Evolutionary conservation across 2,113 vertebrate species (phyloP).

Genomic region (Jaculus jaculus): DNA sequence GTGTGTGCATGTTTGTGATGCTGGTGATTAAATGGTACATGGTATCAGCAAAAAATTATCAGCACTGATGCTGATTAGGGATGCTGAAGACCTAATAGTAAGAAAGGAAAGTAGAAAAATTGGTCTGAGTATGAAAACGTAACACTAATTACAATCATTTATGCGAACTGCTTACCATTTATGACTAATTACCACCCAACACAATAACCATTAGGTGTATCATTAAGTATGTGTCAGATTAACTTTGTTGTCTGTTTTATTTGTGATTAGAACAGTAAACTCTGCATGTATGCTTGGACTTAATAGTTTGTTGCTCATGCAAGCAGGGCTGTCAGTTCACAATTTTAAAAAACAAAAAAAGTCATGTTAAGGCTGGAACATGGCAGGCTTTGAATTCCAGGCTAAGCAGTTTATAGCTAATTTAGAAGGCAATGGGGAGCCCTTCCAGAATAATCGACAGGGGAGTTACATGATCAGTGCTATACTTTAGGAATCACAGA

Average conservation of each 20-base stretch:
- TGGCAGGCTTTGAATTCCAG: conserved; percentile 77
- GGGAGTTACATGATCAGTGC: conserved; percentile 65
- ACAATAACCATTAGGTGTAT: conserved; percentile 79
- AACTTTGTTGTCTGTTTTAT: conserved; percentile 80
- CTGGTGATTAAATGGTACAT: conserved; percentile 77
- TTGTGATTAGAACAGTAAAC: conserved; percentile 79
- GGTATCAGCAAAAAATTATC: conserved; percentile 72
- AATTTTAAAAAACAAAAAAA: conserved; percentile 54
- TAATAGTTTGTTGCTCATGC: conserved; percentile 82
- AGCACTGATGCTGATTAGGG: conserved; percentile 73
- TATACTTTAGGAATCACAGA: conserved; percentile 72
- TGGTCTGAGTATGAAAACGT: conserved; percentile 72
- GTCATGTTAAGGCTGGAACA: conserved; percentile 63
- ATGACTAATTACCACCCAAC: conserved; percentile 79
- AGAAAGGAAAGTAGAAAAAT: conserved; percentile 76
- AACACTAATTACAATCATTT: conserved; percentile 80
- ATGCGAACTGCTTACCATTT: conserved; percentile 79
- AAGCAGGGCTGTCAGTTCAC: conserved; percentile 72
- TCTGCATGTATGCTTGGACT: conserved; percentile 75
- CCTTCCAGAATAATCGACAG: conserved; percentile 70
- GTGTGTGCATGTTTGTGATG: conserved; percentile 80
- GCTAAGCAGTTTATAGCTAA: conserved; percentile 75
- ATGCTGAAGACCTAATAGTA: conserved; percentile 74
- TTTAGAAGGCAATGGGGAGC: conserved; percentile 77
- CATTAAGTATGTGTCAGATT: conserved; percentile 79